These are phyloP conservation scores for Murina feae DNA, from an alignment of 2,113 vertebrate species.

Conservation along the genomic window DNA sequence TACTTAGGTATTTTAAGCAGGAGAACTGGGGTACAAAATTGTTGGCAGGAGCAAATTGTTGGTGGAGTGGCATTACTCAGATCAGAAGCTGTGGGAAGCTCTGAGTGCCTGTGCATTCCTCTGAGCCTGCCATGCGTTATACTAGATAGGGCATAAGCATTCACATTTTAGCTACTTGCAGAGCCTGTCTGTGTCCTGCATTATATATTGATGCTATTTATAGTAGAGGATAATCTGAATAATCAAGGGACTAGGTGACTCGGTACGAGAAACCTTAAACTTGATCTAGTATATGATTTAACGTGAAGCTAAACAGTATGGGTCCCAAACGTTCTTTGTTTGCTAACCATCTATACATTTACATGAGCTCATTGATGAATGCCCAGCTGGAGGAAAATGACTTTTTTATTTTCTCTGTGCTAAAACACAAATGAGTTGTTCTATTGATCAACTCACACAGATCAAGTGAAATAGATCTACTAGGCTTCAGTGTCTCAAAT, in stretches of 20 bases:
- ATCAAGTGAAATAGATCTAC: not conserved
- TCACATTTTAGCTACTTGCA: not conserved
- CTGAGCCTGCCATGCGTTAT: not conserved
- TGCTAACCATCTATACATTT: not conserved
- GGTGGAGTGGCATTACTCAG: not conserved
- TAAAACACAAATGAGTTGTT: not conserved
- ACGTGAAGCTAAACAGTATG: not conserved
- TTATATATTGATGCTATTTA: not conserved
- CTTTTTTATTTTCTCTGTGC: not conserved
- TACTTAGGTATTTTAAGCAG: not conserved
- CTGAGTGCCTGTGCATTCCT: rapidly evolving
- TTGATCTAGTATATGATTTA: not conserved
- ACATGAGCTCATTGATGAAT: not conserved
- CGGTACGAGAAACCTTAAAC: not conserved
- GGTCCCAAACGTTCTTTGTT: not conserved
- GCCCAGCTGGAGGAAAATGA: not conserved
- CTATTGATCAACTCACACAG: not conserved
- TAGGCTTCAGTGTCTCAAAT: not conserved
- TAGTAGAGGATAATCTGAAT: not conserved
- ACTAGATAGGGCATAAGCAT: not conserved
- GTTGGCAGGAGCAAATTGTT: not conserved
- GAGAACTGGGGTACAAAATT: not conserved
- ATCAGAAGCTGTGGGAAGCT: not conserved
- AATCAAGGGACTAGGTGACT: not conserved
- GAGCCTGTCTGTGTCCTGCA: not conserved